phyloP scores from a whole-genome alignment of 2,113 vertebrate species.

The Sylvilagus bachmani region DNA sequence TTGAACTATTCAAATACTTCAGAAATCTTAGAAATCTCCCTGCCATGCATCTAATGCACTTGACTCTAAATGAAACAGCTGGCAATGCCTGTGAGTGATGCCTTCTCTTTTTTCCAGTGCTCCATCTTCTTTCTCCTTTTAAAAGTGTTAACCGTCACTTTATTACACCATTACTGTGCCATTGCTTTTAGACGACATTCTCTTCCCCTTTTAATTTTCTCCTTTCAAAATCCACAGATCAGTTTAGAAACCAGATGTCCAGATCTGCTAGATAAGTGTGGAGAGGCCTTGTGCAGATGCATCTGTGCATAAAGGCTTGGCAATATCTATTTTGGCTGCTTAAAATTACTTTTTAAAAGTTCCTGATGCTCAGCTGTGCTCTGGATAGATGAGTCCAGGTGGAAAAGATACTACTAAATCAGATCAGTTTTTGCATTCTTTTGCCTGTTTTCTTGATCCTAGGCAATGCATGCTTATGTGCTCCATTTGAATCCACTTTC shows the following conservation, averaged over 20 bases:
- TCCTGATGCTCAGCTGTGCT: slow-evolving; percentile 16
- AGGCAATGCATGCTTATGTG: neutral
- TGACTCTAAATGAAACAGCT: neutral
- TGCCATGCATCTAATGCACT: neutral
- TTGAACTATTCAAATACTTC: neutral
- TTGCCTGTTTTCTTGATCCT: neutral
- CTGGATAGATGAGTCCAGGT: neutral
- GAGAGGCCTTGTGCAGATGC: neutral
- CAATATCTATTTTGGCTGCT: neutral
- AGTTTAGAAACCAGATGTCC: slow-evolving; percentile 53
- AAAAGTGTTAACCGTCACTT: slow-evolving; percentile 15
- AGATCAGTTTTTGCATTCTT: neutral
- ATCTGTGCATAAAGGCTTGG: neutral
- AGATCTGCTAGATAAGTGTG: neutral
- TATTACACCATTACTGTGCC: neutral
- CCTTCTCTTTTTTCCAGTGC: neutral
- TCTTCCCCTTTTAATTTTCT: slow-evolving; percentile 46
- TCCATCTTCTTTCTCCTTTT: neutral
- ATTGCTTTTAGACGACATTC: neutral
- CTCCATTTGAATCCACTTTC: neutral
- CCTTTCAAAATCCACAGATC: slow-evolving; percentile 50
- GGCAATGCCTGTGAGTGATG: neutral
- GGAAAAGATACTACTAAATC: neutral
- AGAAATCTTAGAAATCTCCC: neutral
- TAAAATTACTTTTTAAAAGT: slow-evolving; percentile 10